Evolutionary conservation across 2,888 invertebrate species (phyloP), one percentile per base, ranked within the genome.

Genomic region (Hipparchia sbordonii): DNA sequence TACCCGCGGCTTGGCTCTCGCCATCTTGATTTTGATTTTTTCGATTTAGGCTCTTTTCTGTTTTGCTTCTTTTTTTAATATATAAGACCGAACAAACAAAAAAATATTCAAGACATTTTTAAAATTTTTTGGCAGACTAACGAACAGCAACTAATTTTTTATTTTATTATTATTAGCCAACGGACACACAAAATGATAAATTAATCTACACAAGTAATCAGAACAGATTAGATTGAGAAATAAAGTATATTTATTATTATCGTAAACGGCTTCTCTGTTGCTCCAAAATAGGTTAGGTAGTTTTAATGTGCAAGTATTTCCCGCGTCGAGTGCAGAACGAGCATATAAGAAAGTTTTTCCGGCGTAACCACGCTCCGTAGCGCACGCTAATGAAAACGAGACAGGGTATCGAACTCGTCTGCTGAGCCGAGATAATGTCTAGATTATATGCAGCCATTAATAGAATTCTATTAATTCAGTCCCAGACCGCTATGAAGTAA

Each of bases 331-430:
- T 67, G 71, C 72, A 39, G 70, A 71, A 52, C 52, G 48, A 73
- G 69, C 73, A 75, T 77, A 78, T 77, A 78, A 77, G 77, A 87
- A 85, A 87, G 86, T 88, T 87, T 87, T 88, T 88, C 87, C 88
- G 86, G 76, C 84, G 84, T 84, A 85, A 85, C 83, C 83, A 83
- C 79, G 78, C 79, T 78, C 84, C 83, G 83, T 79, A 78, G 80
- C 79, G 79, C 83, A 77, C 80, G 80, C 86, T 82, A 87, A 86
- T 90, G 91, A 91, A 91, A 91, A 90, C 90, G 91, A 91, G 88
- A 89, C 85, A 87, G 90, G 87, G 79, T 87, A 89, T 85, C 85
- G 91, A 91, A 89, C 92, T 81, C 84, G 82, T 77, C 81, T 80
- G 79, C 79, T 79, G 81, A 46, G 69, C 61, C 61, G 69, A 7